Evolutionary conservation across 2,888 invertebrate genomes (phyloP).

Genomic region (Smittia sp.): DNA sequence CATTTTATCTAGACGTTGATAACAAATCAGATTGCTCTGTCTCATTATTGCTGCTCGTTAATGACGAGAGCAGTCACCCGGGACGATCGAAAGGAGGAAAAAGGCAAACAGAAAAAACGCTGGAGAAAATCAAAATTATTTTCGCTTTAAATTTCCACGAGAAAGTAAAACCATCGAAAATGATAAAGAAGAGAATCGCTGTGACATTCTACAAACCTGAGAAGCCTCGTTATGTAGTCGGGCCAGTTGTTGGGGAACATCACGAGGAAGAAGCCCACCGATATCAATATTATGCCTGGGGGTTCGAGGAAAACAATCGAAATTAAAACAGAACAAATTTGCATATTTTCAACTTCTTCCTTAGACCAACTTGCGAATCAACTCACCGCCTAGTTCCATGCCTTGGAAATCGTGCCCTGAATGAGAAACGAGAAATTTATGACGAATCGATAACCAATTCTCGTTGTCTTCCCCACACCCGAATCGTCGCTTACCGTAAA

Average conservation of each 20-base stretch:
- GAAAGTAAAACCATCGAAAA: background rate
- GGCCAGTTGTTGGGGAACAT: slow-evolving; percentile 97
- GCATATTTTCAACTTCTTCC: slow-evolving; percentile 86
- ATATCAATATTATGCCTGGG: slow-evolving; percentile 85
- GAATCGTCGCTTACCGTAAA: slow-evolving; percentile 63
- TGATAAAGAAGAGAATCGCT: background rate
- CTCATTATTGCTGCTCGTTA: too few relatives aligned
- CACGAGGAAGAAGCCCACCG: slow-evolving; percentile 87
- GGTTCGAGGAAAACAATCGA: too few relatives aligned
- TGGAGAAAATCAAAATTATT: slow-evolving; percentile 26
- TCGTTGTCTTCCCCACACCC: background rate
- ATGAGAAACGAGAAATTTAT: background rate
- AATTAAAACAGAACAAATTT: too few relatives aligned
- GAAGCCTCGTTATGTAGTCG: slow-evolving; percentile 83
- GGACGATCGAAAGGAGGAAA: too few relatives aligned
- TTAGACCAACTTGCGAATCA: background rate
- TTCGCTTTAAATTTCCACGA: slow-evolving; percentile 5
- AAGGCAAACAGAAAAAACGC: background rate
- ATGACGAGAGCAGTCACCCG: too few relatives aligned
- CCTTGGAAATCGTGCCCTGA: slow-evolving; percentile 13
- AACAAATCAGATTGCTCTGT: too few relatives aligned
- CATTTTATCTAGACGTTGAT: too few relatives aligned
- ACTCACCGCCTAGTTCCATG: slow-evolving; percentile 29
- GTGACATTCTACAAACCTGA: slow-evolving; percentile 63
- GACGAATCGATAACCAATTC: background rate